Evolutionary conservation across 2,888 invertebrate genomes (phyloP).

Genomic region (Pandemis heparana): DNA sequence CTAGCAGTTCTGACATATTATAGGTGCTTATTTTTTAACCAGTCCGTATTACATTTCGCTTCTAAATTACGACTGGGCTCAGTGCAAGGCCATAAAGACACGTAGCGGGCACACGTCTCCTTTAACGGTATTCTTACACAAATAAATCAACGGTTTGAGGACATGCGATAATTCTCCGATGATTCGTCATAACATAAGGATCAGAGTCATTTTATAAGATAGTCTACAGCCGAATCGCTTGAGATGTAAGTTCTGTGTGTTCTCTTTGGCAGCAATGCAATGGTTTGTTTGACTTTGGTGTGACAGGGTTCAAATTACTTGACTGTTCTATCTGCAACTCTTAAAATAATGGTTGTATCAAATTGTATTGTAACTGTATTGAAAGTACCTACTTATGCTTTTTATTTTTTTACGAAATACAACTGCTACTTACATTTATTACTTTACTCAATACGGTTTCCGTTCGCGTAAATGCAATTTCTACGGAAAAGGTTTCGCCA

Average conservation of each 20-base stretch:
- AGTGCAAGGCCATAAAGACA: conserved; percentile 27
- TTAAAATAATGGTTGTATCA: neutral
- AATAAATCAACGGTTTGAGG: conserved; percentile 30
- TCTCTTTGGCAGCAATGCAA: neutral
- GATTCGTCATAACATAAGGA: conserved; percentile 11
- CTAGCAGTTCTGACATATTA: neutral
- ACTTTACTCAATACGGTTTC: conserved; percentile 28
- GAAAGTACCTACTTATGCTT: too few species aligned
- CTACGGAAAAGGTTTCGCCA: conserved; percentile 29
- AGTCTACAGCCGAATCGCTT: neutral
- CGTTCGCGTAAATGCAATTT: conserved; percentile 21
- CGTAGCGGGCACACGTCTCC: conserved; percentile 42
- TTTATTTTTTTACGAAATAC: conserved; percentile 1
- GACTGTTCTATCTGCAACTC: neutral
- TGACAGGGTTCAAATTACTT: neutral
- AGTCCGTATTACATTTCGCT: neutral
- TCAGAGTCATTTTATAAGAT: neutral
- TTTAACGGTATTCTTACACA: conserved; percentile 40
- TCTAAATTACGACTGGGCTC: conserved; percentile 19
- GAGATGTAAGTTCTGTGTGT: neutral
- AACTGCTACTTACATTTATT: neutral
- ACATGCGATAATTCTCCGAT: conserved; percentile 4
- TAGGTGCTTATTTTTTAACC: neutral
- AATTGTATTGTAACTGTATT: neutral
- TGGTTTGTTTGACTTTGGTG: neutral